phyloP scores from a whole-genome alignment of 2,797 vertebrate genomes.

The Propithecus perrieri region DNA sequence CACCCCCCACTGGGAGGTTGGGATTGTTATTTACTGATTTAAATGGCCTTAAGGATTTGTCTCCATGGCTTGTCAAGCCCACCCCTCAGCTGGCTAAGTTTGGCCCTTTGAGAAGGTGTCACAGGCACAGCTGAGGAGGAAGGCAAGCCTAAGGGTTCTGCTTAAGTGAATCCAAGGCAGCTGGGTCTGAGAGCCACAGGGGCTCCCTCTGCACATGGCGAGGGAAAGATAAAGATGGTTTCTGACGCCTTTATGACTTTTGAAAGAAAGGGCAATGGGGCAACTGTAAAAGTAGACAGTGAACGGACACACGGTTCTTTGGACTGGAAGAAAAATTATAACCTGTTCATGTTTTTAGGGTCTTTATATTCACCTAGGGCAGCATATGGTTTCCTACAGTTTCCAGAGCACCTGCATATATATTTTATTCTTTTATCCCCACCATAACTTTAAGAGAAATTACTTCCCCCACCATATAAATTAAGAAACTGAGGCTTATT shows the following conservation, averaged over 20 bases:
- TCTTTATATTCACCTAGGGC: background rate
- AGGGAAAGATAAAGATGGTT: background rate
- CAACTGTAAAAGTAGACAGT: background rate
- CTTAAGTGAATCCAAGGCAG: background rate
- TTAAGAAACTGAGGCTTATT: background rate
- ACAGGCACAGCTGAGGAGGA: background rate
- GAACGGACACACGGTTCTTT: background rate
- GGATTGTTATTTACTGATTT: background rate
- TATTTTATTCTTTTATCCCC: slow-evolving; percentile 31
- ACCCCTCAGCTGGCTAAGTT: background rate
- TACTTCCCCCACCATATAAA: background rate
- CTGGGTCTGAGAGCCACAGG: background rate
- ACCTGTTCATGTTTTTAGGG: background rate
- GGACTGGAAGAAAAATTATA: background rate
- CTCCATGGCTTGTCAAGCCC: background rate
- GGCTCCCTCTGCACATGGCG: background rate
- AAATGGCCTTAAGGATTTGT: background rate
- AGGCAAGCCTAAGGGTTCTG: background rate
- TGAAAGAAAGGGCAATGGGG: background rate
- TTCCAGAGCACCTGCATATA: background rate
- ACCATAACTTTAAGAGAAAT: slow-evolving; percentile 1
- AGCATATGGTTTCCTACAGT: background rate
- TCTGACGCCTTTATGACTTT: background rate
- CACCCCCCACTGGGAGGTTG: background rate
- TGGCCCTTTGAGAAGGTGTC: background rate